phyloP scores from a whole-genome alignment of 1,140 invertebrate species.

The Camponotus pennsylvanicus region DNA sequence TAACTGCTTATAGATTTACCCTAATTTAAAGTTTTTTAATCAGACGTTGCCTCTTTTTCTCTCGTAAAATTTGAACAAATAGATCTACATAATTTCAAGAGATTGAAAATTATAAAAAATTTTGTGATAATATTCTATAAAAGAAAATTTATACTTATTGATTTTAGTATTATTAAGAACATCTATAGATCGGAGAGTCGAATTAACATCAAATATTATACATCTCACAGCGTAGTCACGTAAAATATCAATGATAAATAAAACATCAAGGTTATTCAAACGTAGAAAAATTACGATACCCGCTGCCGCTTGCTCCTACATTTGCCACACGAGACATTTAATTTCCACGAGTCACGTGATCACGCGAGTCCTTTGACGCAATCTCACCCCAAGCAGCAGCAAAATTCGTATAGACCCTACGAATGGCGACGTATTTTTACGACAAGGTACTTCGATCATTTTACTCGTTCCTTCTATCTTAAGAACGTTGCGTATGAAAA shows the following conservation, averaged over 20 bases:
- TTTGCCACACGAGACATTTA: constrained; percentile 27
- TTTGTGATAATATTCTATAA: not conserved
- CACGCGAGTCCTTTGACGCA: constrained; percentile 46
- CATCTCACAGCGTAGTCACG: not conserved
- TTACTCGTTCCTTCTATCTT: not conserved
- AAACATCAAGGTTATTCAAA: constrained; percentile 52
- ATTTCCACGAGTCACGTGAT: constrained; percentile 54
- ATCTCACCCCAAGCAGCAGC: constrained; percentile 21
- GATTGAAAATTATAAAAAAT: not conserved
- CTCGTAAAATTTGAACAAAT: not conserved
- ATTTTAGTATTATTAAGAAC: not conserved
- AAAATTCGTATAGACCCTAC: constrained; percentile 44
- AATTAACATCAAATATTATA: not conserved
- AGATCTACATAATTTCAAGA: not conserved
- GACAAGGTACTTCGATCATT: constrained; percentile 14
- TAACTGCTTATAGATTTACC: not conserved
- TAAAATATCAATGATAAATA: constrained; percentile 44
- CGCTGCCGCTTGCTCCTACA: not conserved
- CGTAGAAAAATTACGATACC: constrained; percentile 19
- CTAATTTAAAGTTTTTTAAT: not conserved
- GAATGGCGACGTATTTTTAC: not conserved
- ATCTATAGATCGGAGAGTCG: too few species aligned
- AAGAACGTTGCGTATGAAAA: constrained; percentile 5
- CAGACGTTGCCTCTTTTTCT: not conserved
- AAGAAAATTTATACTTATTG: not conserved